Evolutionary conservation across 2,113 vertebrate genomes (phyloP), one percentile per base, ranked within the genome.

Genomic region (Clarias magur): DNA sequence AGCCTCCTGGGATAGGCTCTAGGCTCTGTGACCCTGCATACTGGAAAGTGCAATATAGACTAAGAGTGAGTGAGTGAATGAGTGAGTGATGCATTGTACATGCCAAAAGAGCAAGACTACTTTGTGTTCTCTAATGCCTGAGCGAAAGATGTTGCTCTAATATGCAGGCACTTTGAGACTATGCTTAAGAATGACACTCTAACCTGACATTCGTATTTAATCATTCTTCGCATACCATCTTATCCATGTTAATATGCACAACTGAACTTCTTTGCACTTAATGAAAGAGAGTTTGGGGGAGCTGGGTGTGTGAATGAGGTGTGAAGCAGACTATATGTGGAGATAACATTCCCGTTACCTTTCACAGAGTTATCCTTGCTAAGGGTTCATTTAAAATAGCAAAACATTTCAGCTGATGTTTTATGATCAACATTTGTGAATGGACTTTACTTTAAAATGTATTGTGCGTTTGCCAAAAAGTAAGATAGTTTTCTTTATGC

Each of bases 71-170:
- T 48, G 7, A 38, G 34, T 38, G 34, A 38, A 7, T 48, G 48
- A 48, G 48, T 48, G 48, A 93, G 93, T 6, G 4, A 94, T 91
- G 91, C 53, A 89, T 94, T 95, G 93, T 94, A 93, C 92, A 91
- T 91, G 91, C 93, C 94, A 94, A 95, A 96, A 95, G 94, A 93
- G 92, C 30, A 95, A 94, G 95, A 94, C 94, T 95, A 94, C 93
- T 95, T 96, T 95, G 94, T 94, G 96, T 95, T 93, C 94, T 94
- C 95, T 94, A 94, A 96, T 95, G 95, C 96, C 96, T 95, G 94
- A 94, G 95, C 93, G 63, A 4, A 30, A 27, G 27, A 68, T 68
- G 15, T 27, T 68, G 67, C 16, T 16, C 4, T 30, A 30, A 30
- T 19, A 38, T 70, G 67, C 16, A 70, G 67, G 67, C 67, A 38